Evolutionary conservation across 2,888 invertebrate genomes (phyloP).

Genomic region (Parnassius orleans): DNA sequence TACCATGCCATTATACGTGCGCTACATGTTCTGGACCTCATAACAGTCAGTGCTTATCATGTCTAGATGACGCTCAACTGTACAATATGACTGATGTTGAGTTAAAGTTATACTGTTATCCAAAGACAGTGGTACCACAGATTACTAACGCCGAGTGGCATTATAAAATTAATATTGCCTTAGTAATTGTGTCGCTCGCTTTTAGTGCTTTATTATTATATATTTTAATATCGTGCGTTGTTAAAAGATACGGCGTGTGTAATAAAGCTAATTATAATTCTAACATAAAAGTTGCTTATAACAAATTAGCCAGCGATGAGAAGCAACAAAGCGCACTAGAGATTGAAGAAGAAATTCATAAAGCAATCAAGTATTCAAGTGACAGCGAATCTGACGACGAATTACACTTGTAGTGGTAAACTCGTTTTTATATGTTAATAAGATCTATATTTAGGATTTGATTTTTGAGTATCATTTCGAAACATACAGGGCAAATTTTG

Average conservation of each 20-base stretch:
- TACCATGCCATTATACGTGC: slow-evolving; percentile 89
- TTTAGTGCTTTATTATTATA: slow-evolving; percentile 53
- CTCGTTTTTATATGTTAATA: slow-evolving; percentile 13
- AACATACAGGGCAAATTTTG: slow-evolving; percentile 57
- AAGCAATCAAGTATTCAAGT: slow-evolving; percentile 63
- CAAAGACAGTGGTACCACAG: slow-evolving; percentile 64
- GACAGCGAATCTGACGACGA: slow-evolving; percentile 71
- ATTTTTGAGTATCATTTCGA: slow-evolving; percentile 1
- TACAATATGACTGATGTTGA: slow-evolving; percentile 63
- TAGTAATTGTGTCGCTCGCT: slow-evolving; percentile 57
- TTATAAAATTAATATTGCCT: slow-evolving; percentile 65
- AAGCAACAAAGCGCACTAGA: slow-evolving; percentile 63
- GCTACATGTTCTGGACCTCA: slow-evolving; percentile 84
- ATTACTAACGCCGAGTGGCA: slow-evolving; percentile 69
- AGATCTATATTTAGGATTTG: neutral
- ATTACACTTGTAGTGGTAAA: slow-evolving; percentile 61
- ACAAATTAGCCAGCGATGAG: slow-evolving; percentile 66
- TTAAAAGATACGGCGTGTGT: slow-evolving; percentile 45
- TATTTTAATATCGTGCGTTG: slow-evolving; percentile 46
- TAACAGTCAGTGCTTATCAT: slow-evolving; percentile 85
- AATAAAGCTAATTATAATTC: slow-evolving; percentile 54
- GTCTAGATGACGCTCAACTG: slow-evolving; percentile 84
- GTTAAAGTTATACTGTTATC: slow-evolving; percentile 74
- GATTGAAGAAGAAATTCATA: slow-evolving; percentile 67
- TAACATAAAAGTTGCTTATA: slow-evolving; percentile 61